Conservation (phyloP, 2,113 vertebrate species). For the Marcusenius ussheri region DNA sequence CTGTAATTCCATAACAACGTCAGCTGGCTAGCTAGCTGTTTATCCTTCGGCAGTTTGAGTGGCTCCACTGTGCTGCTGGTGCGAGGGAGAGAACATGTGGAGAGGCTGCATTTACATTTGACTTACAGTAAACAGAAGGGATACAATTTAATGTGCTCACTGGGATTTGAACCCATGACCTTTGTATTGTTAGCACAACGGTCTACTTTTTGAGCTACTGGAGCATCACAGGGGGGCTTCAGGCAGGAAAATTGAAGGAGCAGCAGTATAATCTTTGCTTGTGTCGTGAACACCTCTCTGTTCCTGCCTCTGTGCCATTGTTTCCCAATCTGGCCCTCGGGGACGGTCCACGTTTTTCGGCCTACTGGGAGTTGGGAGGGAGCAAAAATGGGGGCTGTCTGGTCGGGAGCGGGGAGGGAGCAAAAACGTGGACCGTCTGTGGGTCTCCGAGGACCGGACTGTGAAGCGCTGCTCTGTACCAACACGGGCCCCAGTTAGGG, state of each 20-base stretch:
- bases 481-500: background rate
- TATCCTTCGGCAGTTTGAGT: background rate
- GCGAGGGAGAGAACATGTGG: background rate
- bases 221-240: background rate
- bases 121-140: background rate
- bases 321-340: background rate
- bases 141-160: background rate
- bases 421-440: background rate
- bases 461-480: background rate
- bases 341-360: background rate
- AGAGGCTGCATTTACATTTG: background rate
- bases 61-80: background rate
- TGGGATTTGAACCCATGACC: background rate
- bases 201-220: background rate
- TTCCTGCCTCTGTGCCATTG: background rate
- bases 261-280: background rate
- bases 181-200: background rate
- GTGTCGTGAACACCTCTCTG: background rate
- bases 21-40: background rate
- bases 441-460: background rate
- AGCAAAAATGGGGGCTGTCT: background rate
- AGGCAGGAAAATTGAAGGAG: background rate
- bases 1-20: background rate
- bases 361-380: background rate
- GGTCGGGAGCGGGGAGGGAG: background rate